Evolutionary conservation across 2,888 invertebrate species (phyloP).

Genomic region (Reticulitermes lucifugus): DNA sequence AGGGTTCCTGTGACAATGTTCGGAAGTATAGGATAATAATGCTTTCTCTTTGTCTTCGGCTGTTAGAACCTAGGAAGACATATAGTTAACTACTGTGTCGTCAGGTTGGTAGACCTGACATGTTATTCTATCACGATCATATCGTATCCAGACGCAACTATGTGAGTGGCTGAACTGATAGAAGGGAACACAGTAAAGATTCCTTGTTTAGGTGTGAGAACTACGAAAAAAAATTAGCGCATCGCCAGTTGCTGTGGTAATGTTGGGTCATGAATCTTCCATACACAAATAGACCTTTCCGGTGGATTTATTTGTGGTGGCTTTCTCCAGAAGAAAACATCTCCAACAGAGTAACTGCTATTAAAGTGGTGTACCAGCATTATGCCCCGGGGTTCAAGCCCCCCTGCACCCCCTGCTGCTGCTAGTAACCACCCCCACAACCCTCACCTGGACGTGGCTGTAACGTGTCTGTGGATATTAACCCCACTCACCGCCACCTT

Average conservation of each 20-base stretch:
- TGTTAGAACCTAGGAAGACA: background rate
- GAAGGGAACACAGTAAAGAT: background rate
- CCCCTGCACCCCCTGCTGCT: constrained; percentile 6
- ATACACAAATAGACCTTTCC: background rate
- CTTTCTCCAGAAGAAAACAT: background rate
- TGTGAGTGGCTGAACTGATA: background rate
- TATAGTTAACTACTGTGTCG: constrained; percentile 12
- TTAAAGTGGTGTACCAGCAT: constrained; percentile 19
- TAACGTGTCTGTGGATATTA: constrained; percentile 72
- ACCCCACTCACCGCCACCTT: constrained; percentile 76
- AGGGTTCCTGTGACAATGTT: background rate
- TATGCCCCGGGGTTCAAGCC: constrained; percentile 32
- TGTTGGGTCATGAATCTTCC: constrained; percentile 21
- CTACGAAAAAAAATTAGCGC: background rate
- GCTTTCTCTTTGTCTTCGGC: background rate
- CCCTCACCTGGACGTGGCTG: constrained; percentile 69
- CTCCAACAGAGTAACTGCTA: background rate
- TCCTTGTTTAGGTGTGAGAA: background rate
- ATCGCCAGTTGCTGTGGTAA: constrained; percentile 20
- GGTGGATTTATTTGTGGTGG: background rate
- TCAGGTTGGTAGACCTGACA: background rate
- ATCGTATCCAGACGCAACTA: background rate
- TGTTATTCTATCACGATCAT: background rate
- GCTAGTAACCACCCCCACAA: constrained; percentile 15
- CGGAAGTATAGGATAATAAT: background rate